Evolutionary conservation across 2,113 vertebrate genomes (phyloP), one percentile per base, ranked within the genome.

Genomic region (Accipiter virgatus): DNA sequence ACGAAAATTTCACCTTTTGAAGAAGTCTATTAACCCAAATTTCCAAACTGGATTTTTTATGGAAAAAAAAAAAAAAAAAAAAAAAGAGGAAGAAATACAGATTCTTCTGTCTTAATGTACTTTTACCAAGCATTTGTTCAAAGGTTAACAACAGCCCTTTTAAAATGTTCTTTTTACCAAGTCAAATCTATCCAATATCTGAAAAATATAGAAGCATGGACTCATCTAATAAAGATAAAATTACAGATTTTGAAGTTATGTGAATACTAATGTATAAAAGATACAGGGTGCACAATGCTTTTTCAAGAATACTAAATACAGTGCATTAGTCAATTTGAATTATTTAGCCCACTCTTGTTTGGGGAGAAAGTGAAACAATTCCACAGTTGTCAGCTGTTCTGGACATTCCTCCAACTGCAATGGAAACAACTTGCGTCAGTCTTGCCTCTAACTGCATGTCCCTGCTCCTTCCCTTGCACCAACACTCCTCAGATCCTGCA

Each of bases 281-380:
- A 72, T 32, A 58, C 0, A 0, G 12, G 21, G 40, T 10, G 31
- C 29, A 61, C 14, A 32, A 43, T 0, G 1, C 13, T 50, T 81
- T 29, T 61, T 42, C 8, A 14, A n/a, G 27, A 94, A 45, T 9
- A 70, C 47, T 26, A 38, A 80, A 43, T 27, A 66, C 15, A 61
- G 21, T 5, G 19, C 10, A 20, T 31, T 36, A 83, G 22, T 45
- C 62, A 52, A 75, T 84, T 25, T 74, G 52, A 83, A 86, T 50
- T 68, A 63, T 71, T 74, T 68, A 72, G 23, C 73, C 86, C 59
- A 59, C 91, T 93, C 77, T 36, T 25, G n/a, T 84, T 79, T 71
- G 73, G 68, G 5, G 25, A 81, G 77, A 81, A 95, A 93, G 42
- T 4, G 47, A 79, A 96, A 91, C 27, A 89, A 91, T 84, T 96